These are phyloP conservation scores for Macroglossus sobrinus DNA, from an alignment of 2,113 vertebrate genomes.

Conservation along the genomic window DNA sequence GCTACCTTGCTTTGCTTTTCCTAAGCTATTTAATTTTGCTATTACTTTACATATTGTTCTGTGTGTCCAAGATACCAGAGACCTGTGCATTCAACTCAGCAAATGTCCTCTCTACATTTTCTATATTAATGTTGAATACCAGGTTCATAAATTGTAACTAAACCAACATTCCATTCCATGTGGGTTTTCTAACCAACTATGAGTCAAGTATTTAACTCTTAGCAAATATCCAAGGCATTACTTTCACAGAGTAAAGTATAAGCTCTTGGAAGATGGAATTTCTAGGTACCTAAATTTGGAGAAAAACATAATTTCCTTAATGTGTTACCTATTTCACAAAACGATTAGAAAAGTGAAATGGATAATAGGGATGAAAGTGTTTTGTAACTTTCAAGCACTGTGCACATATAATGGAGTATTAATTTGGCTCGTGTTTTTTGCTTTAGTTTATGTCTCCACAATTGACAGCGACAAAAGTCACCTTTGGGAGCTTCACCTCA, in stretches of 20 bases:
- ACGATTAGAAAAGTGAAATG: neutral
- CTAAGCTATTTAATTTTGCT: conserved; percentile 77
- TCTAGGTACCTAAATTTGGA: neutral
- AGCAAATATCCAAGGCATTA: conserved; percentile 51
- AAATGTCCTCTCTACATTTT: neutral
- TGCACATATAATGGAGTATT: neutral
- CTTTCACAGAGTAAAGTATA: neutral
- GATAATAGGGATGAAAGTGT: neutral
- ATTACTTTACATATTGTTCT: conserved; percentile 69
- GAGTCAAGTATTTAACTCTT: conserved; percentile 57
- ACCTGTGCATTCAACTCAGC: conserved; percentile 29
- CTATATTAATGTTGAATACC: conserved; percentile 39
- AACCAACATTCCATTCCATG: conserved; percentile 47
- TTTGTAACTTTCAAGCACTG: neutral
- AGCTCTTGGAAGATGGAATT: conserved; percentile 1
- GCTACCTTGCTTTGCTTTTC: conserved; percentile 66
- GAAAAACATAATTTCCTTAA: conserved; percentile 4
- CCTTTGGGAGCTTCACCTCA: neutral
- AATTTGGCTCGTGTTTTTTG: neutral
- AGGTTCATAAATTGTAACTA: conserved; percentile 56
- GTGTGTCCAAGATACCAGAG: conserved; percentile 59
- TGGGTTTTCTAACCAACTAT: conserved; percentile 34
- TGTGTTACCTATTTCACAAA: neutral
- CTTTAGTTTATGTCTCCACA: neutral
- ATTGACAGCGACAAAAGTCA: neutral